These are phyloP conservation scores for Pissodes strobi DNA, from an alignment of 1,140 invertebrate species.

Conservation along the genomic window DNA sequence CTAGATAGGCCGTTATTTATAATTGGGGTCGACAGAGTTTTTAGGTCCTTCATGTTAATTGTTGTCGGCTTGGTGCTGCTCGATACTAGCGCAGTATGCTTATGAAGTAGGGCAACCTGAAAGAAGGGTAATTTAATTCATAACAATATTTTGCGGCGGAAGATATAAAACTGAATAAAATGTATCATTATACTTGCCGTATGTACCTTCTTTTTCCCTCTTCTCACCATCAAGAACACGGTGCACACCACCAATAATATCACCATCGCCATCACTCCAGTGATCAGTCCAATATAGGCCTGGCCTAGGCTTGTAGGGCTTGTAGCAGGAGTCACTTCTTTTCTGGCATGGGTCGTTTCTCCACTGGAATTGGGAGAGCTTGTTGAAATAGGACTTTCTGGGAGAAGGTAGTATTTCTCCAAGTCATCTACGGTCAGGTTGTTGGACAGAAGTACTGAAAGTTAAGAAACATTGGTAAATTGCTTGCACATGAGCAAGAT, in stretches of 20 bases:
- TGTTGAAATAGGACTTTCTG: constrained; percentile 47
- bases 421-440: constrained; percentile 57
- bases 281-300: constrained; percentile 79
- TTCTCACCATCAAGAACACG: constrained; percentile 70
- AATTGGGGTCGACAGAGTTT: constrained; percentile 62
- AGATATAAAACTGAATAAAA: neutral
- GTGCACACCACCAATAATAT: constrained; percentile 70
- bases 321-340: constrained; percentile 65
- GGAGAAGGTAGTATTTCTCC: constrained; percentile 57
- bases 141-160: too few species aligned
- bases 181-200: constrained; percentile 18
- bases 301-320: constrained; percentile 67
- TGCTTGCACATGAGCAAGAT: too few species aligned
- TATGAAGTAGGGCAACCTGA: constrained; percentile 66
- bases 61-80: constrained; percentile 60
- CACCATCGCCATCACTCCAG: constrained; percentile 75
- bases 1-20: constrained; percentile 62
- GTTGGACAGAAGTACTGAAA: constrained; percentile 54
- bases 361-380: constrained; percentile 46
- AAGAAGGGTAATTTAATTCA: too few species aligned
- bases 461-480: too few species aligned
- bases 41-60: constrained; percentile 71
- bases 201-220: constrained; percentile 67
- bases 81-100: constrained; percentile 65
- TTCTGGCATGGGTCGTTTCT: constrained; percentile 54